Base-by-base conservation (phyloP, 2,113 vertebrate genomes). In the Hystrix brachyura region DNA sequence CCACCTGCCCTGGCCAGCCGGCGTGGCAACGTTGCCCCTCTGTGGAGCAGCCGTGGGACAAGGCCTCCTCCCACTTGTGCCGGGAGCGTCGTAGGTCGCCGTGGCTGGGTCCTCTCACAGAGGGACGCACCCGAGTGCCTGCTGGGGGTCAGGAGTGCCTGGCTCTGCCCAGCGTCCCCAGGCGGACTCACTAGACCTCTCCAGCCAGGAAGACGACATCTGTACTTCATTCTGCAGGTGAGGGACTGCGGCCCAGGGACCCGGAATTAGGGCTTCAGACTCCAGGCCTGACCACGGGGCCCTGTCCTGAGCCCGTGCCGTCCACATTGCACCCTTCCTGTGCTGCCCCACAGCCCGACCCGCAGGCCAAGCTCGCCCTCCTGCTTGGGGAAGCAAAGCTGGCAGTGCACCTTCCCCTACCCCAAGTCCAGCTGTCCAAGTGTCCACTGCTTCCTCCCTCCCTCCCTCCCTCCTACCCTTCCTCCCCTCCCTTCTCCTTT, bases 111-210 rank as follows among this genome's bases (percentile, higher is more conserved):
- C 12, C 51, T 55, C 32, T 48, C 21, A 7, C 21, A 46, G 78
- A 59, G 21, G 51, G 3, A 11, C 80, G 38, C 25, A 9, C 18
- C 53, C 21, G 2, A 69, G 51, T 19, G 53, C 21, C 80, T 67
- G 38, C 23, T 57, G 2, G 62, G 29, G 14, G 32, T 3, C 67
- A 10, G 7, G 59, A 14, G 17, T 51, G 51, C 48, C 17, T n/a
- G 51, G 10, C 21, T 88, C 14, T 7, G 8, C 4, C 12, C 15
- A 14, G 13, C 29, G 1, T 2, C 13, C 53, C 1, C 0, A 0
- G 3, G 51, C 14, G 15, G 34, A 46, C 87, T 51, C 38, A 7
- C 10, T 51, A 21, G 72, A 48, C 78, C 57, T 13, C 67, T 51
- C 19, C 23, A n/a, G 12, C 55, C 34, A 64, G 9, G 17, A 60